Evolutionary conservation across 2,888 invertebrate species (phyloP).

Genomic region (Drosophila siamana): DNA sequence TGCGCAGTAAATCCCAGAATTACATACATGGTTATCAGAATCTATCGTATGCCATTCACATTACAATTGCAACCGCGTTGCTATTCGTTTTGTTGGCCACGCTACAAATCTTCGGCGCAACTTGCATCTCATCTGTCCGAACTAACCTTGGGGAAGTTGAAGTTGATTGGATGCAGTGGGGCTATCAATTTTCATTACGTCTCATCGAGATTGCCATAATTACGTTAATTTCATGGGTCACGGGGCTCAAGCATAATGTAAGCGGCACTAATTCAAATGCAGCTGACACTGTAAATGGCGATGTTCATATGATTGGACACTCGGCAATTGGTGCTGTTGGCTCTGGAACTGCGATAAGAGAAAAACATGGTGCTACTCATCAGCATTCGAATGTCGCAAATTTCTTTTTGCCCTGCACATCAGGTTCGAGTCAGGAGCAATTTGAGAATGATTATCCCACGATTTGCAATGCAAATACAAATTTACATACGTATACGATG

Average conservation of each 20-base stretch:
- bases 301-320: conserved; percentile 48
- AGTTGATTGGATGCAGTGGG: conserved; percentile 96
- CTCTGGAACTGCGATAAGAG: conserved; percentile 85
- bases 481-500: conserved; percentile 93
- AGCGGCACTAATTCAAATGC: conserved; percentile 74
- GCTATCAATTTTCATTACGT: conserved; percentile 94
- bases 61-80: conserved; percentile 94
- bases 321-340: conserved; percentile 20
- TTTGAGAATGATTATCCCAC: conserved; percentile 94
- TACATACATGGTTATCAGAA: conserved; percentile 92
- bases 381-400: conserved; percentile 88
- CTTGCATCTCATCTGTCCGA: conserved; percentile 87
- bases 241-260: conserved; percentile 88
- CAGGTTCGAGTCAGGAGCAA: conserved; percentile 93
- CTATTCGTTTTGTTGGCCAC: conserved; percentile 93
- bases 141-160: conserved; percentile 87
- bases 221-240: conserved; percentile 93
- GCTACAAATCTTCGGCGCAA: conserved; percentile 93
- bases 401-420: conserved; percentile 92
- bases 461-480: conserved; percentile 94
- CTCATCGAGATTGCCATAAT: conserved; percentile 95
- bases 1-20: conserved; percentile 92
- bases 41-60: conserved; percentile 94
- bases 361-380: conserved; percentile 86
- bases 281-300: conserved; percentile 50